Evolutionary conservation across 2,113 vertebrate species (phyloP).

Genomic region (Coregonus clupeaformis): DNA sequence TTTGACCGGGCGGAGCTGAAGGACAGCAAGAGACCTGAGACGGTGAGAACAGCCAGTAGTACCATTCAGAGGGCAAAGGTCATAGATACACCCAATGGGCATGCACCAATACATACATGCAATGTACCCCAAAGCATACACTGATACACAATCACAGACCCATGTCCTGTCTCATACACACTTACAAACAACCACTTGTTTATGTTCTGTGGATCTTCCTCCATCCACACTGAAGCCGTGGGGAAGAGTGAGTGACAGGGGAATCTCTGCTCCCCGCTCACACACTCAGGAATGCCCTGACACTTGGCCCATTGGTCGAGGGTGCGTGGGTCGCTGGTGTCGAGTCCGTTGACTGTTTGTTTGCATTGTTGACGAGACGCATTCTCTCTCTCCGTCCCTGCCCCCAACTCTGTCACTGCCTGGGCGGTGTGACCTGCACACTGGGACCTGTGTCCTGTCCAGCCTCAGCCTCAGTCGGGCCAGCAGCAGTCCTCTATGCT

Average conservation of each 20-base stretch:
- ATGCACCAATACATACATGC: not conserved
- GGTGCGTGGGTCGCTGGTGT: conserved; percentile 36
- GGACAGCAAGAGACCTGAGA: conserved; percentile 95
- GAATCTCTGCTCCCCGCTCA: conserved; percentile 35
- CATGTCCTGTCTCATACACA: conserved; percentile 3
- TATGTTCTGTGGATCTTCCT: not conserved
- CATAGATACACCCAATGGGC: not conserved
- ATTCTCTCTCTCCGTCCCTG: conserved; percentile 7
- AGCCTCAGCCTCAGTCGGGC: conserved; percentile 4
- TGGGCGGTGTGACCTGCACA: conserved; percentile 51
- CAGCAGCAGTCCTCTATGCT: conserved; percentile 24
- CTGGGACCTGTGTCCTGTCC: conserved; percentile 51
- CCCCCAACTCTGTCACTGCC: conserved; percentile 23
- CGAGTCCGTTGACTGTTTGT: conserved; percentile 34
- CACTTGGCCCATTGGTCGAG: conserved; percentile 34
- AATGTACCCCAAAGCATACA: not conserved
- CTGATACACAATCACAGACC: not conserved
- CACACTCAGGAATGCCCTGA: conserved; percentile 45
- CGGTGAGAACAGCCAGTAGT: conserved; percentile 72
- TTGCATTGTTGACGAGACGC: conserved; percentile 39
- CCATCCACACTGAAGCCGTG: not conserved
- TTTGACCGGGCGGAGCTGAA: conserved; percentile 89
- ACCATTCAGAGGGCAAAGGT: not conserved
- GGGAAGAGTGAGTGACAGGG: not conserved
- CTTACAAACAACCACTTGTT: not conserved